Conservation (phyloP, 2,113 vertebrate genomes). For the Calonectris borealis region DNA sequence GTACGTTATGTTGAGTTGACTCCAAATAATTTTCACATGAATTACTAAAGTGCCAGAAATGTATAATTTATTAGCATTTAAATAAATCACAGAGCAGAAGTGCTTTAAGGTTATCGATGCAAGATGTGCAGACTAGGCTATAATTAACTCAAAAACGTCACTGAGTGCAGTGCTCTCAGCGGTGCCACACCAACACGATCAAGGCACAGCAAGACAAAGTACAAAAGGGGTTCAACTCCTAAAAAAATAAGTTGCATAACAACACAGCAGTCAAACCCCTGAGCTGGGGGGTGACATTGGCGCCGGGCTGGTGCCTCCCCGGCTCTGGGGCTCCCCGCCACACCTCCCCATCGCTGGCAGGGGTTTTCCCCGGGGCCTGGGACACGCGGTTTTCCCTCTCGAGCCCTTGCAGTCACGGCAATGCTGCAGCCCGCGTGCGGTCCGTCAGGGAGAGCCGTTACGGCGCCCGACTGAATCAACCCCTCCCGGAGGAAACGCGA, state of each 20-base stretch:
- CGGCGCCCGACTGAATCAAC: too few relatives aligned
- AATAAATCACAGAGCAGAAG: constrained; percentile 78
- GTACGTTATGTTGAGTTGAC: constrained; percentile 68
- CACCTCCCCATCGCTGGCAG: not conserved
- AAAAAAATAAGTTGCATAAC: fast-evolving
- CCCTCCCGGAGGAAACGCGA: too few relatives aligned
- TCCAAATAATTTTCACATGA: constrained; percentile 84
- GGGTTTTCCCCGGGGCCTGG: fast-evolving
- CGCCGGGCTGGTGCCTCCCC: not conserved
- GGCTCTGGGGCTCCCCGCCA: too few relatives aligned
- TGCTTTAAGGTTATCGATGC: constrained; percentile 56
- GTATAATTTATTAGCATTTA: constrained; percentile 82
- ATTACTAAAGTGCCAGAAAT: constrained; percentile 82
- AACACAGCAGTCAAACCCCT: fast-evolving
- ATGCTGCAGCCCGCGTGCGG: fast-evolving
- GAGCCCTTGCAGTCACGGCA: not conserved
- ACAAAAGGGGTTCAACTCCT: fast-evolving
- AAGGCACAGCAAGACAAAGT: not conserved
- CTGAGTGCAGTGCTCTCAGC: not conserved
- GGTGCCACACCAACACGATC: not conserved
- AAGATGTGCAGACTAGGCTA: constrained; percentile 7
- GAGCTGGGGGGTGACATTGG: not conserved
- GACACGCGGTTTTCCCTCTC: not conserved
- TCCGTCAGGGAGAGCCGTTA: not conserved
- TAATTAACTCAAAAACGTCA: constrained; percentile 34